These are phyloP conservation scores for Naso thynnoides DNA, from an alignment of 2,797 vertebrate genomes.

Conservation along the genomic window DNA sequence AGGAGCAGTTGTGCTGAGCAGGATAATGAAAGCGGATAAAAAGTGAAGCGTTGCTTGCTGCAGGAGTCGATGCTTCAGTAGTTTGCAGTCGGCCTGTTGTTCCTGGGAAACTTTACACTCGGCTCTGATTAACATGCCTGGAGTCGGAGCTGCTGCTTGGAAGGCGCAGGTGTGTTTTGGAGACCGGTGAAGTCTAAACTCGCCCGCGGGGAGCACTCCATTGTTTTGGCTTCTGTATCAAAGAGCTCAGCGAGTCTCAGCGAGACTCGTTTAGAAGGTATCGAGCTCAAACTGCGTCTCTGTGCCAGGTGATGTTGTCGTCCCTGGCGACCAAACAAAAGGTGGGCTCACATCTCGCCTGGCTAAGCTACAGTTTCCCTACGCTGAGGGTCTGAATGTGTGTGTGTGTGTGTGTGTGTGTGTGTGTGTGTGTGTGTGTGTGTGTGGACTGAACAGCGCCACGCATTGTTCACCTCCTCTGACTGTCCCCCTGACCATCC, in stretches of 20 bases:
- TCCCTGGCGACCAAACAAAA: slow-evolving; percentile 69
- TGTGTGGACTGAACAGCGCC: slow-evolving; percentile 55
- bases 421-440: slow-evolving; percentile 23
- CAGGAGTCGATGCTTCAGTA: slow-evolving; percentile 38
- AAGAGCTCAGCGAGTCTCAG: slow-evolving; percentile 64
- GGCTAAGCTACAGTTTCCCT: slow-evolving; percentile 51
- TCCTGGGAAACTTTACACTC: slow-evolving; percentile 32
- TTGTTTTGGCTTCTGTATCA: slow-evolving; percentile 72
- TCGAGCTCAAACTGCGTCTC: slow-evolving; percentile 44
- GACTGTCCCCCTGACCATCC: slow-evolving; percentile 63
- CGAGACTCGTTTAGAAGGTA: slow-evolving; percentile 66
- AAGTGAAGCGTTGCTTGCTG: slow-evolving; percentile 18
- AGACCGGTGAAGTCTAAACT: slow-evolving; percentile 39
- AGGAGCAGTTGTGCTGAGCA: not conserved
- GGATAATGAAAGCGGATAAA: slow-evolving; percentile 10
- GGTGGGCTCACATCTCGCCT: slow-evolving; percentile 63
- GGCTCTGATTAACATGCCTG: slow-evolving; percentile 55
- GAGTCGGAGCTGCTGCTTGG: slow-evolving; percentile 46
- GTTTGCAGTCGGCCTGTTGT: slow-evolving; percentile 18
- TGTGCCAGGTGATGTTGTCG: slow-evolving; percentile 66
- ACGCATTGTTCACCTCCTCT: slow-evolving; percentile 64
- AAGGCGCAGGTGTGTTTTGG: slow-evolving; percentile 70
- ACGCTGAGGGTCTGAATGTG: slow-evolving; percentile 25
- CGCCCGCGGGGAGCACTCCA: slow-evolving; percentile 53
- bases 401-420: slow-evolving; percentile 30